Conservation (phyloP, 2,797 vertebrate genomes). For the Hemitrygon akajei region DNA sequence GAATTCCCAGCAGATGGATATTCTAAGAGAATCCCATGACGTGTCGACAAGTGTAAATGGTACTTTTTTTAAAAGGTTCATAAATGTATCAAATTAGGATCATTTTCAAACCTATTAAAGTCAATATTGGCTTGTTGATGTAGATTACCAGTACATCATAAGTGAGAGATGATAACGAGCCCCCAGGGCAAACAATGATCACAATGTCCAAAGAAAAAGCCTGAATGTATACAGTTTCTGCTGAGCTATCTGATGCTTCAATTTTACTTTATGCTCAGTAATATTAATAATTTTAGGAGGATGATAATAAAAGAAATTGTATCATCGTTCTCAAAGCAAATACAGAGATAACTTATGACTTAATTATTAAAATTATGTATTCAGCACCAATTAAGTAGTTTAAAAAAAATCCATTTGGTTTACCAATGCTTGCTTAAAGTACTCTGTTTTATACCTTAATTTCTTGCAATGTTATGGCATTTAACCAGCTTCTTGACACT, state of each 20-base stretch:
- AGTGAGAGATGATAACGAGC: conserved; percentile 38
- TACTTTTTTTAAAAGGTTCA: conserved; percentile 35
- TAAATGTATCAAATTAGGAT: conserved; percentile 38
- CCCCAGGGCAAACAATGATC: conserved; percentile 40
- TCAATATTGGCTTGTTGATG: conserved; percentile 44
- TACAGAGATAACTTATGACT: background rate
- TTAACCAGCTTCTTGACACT: background rate
- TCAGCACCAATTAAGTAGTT: background rate
- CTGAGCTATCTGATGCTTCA: conserved; percentile 41
- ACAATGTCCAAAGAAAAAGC: conserved; percentile 45
- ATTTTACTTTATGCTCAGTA: conserved; percentile 41
- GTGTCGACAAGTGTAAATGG: conserved; percentile 31
- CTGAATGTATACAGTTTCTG: conserved; percentile 47
- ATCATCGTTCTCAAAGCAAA: background rate
- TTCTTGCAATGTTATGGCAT: background rate
- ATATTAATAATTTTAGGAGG: background rate
- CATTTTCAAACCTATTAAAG: conserved; percentile 39
- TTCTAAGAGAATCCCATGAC: conserved; percentile 13
- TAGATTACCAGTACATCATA: conserved; percentile 37
- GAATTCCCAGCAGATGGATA: conserved; percentile 19
- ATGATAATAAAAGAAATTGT: background rate
- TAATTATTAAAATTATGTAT: background rate
- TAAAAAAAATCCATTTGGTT: background rate
- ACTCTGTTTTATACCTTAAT: background rate
- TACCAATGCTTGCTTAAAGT: background rate